phyloP scores from a whole-genome alignment of 2,797 vertebrate species.

The Megaceryle alcyon region DNA sequence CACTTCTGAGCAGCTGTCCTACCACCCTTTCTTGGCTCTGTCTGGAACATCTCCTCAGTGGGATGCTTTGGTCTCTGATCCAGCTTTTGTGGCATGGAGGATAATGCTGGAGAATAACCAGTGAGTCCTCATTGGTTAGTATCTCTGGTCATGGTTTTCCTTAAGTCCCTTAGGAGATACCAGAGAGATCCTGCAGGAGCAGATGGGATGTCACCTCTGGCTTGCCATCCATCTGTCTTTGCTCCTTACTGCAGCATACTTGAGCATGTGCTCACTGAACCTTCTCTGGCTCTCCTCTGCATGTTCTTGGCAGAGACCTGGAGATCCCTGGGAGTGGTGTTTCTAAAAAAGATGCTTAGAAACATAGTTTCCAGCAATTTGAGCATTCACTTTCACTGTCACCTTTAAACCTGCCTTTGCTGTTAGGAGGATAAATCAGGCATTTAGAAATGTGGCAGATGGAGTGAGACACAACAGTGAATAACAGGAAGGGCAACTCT shows the following conservation, averaged over 20 bases:
- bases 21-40: background rate
- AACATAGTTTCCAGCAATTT: background rate
- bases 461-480: background rate
- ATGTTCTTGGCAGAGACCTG: conserved; percentile 28
- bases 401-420: background rate
- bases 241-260: background rate
- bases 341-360: conserved; percentile 17
- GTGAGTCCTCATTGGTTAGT: background rate
- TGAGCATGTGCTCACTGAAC: background rate
- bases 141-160: background rate
- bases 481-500: background rate
- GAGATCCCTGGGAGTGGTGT: background rate
- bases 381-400: background rate
- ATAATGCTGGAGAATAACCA: background rate
- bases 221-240: conserved; percentile 4
- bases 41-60: background rate
- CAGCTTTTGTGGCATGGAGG: background rate
- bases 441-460: background rate
- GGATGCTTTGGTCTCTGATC: background rate
- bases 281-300: conserved; percentile 17
- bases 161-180: background rate
- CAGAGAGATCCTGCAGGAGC: background rate
- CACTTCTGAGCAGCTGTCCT: background rate
- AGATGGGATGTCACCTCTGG: conserved; percentile 35
- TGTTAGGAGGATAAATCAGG: background rate